A percentile compares a stretch with the other conserved stretches of the same genome.
phyloP scores from a whole-genome alignment of 2,888 invertebrate genomes.

The Luperina testacea region DNA sequence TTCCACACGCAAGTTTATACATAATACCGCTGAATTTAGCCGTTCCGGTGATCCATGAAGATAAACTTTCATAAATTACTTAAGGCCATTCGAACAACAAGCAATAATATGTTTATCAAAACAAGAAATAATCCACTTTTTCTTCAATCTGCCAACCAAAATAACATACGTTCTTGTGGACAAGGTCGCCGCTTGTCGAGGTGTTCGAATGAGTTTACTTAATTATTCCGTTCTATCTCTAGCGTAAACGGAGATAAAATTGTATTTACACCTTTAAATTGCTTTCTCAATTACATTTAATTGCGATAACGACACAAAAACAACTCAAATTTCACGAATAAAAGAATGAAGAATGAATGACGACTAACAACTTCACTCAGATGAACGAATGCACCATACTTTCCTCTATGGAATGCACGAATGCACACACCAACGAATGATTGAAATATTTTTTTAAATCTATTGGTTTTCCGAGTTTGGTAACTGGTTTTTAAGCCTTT shows the following conservation, averaged over 20 bases:
- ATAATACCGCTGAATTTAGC: constrained; percentile 81
- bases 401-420: too few relatives aligned
- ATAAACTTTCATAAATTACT: constrained; percentile 38
- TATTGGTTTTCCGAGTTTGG: background rate
- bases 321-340: constrained; percentile 82
- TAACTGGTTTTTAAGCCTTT: background rate
- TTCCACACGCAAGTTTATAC: constrained; percentile 84
- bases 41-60: constrained; percentile 69
- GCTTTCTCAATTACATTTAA: constrained; percentile 63
- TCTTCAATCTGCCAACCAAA: constrained; percentile 78
- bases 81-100: constrained; percentile 35
- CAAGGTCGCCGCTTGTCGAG: constrained; percentile 81
- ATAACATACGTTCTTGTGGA: constrained; percentile 77
- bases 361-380: constrained; percentile 37
- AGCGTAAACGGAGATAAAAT: constrained; percentile 54
- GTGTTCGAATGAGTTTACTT: constrained; percentile 62
- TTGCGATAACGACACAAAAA: constrained; percentile 78
- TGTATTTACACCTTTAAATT: constrained; percentile 66
- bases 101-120: constrained; percentile 64
- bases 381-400: constrained; percentile 37
- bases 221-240: constrained; percentile 60
- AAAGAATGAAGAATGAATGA: constrained; percentile 63
- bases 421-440: constrained; percentile 36
- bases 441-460: background rate
- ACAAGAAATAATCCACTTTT: constrained; percentile 71